Percentiles rank a stretch among this genome's conserved stretches.
Conservation (phyloP, 2,113 vertebrate genomes). For the Tretioscincus oriximinensis region DNA sequence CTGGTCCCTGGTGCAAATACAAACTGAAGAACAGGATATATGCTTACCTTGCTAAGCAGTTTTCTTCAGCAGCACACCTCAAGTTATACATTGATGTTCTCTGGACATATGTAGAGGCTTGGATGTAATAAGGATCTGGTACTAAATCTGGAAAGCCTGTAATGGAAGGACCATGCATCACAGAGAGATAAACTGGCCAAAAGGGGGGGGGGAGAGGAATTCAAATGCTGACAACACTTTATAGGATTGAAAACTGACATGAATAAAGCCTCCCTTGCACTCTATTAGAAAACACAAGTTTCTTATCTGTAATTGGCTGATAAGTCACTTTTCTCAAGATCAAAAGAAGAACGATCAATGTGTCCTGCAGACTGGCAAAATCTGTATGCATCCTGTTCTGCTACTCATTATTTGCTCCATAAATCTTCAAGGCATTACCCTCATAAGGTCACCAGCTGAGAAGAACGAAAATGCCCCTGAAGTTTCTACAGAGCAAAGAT, state of each 20-base stretch:
- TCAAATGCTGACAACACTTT: slow-evolving; percentile 50
- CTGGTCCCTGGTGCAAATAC: too few relatives aligned
- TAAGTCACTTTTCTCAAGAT: not conserved
- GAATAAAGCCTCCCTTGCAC: not conserved
- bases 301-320: not conserved
- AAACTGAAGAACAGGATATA: not conserved
- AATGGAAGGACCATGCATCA: slow-evolving; percentile 55
- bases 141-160: slow-evolving; percentile 96
- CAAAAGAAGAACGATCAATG: not conserved
- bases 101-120: slow-evolving; percentile 90
- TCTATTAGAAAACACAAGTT: not conserved
- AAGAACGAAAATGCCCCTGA: slow-evolving; percentile 1
- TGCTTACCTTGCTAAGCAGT: slow-evolving; percentile 89
- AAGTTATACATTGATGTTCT: slow-evolving; percentile 92
- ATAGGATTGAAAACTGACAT: not conserved
- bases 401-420: not conserved
- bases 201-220: slow-evolving; percentile 32
- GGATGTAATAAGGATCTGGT: slow-evolving; percentile 92
- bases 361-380: not conserved
- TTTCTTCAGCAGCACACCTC: slow-evolving; percentile 93
- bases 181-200: slow-evolving; percentile 33
- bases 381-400: not conserved
- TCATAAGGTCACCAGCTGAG: slow-evolving; percentile 28
- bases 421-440: slow-evolving; percentile 19
- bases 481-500: not conserved